Evolutionary conservation across 2,113 vertebrate species (phyloP).

Genomic region (Phalacrocorax aristotelis): DNA sequence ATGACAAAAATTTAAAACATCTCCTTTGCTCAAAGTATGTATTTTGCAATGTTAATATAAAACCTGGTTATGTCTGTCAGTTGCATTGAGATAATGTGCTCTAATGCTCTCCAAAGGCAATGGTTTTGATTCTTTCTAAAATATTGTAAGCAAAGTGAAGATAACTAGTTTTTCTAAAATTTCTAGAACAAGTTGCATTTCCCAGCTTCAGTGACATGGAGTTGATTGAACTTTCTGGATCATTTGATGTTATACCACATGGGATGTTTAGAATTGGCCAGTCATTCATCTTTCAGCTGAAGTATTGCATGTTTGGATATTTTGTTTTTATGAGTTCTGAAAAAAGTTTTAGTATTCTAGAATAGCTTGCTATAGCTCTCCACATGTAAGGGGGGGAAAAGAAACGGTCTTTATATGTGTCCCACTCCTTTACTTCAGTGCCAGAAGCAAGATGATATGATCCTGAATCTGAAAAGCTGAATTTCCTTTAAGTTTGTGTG

Average conservation of each 20-base stretch:
- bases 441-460: not conserved
- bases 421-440: not conserved
- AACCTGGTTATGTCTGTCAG: not conserved
- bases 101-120: not conserved
- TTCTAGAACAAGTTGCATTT: not conserved
- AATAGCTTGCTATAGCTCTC: not conserved
- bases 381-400: not conserved
- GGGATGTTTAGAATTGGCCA: not conserved
- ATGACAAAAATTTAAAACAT: not conserved
- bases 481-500: not conserved
- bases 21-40: not conserved
- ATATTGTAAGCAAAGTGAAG: not conserved
- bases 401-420: not conserved
- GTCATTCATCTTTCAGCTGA: not conserved
- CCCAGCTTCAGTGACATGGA: not conserved
- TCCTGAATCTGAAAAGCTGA: not conserved
- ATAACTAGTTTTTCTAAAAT: not conserved
- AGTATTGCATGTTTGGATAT: not conserved
- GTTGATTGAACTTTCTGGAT: not conserved
- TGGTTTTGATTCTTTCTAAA: not conserved
- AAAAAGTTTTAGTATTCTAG: not conserved
- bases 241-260: not conserved
- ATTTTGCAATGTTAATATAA: not conserved
- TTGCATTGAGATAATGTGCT: not conserved
- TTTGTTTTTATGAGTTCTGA: not conserved